These are phyloP conservation scores for Leptinotarsa defecta DNA, from an alignment of 1,140 invertebrate species.

Conservation along the genomic window DNA sequence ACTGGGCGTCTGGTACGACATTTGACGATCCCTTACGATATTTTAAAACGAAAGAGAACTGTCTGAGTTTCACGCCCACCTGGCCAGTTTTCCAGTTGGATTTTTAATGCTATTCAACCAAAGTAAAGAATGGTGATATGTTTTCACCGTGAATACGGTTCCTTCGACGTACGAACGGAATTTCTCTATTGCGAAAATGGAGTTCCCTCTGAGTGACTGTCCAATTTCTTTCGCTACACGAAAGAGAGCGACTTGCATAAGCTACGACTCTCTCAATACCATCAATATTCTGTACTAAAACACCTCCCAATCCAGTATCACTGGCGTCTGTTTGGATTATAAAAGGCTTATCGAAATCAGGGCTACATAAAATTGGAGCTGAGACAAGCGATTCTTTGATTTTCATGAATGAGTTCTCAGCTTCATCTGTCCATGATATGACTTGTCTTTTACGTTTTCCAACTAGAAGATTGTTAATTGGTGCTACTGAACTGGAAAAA, in stretches of 20 bases:
- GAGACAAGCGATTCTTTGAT: conserved; percentile 36
- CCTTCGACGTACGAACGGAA: conserved; percentile 56
- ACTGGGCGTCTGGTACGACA: conserved; percentile 52
- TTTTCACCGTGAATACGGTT: conserved; percentile 56
- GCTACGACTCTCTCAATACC: conserved; percentile 36
- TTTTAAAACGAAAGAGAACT: conserved; percentile 9
- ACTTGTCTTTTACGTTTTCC: conserved; percentile 37
- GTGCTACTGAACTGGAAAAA: conserved; percentile 49
- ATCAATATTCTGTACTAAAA: conserved; percentile 39
- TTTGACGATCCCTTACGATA: conserved; percentile 40
- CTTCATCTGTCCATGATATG: neutral
- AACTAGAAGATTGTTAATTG: conserved; percentile 52
- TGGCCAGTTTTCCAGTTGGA: conserved; percentile 40
- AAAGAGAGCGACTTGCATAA: conserved; percentile 39
- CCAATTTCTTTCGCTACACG: conserved; percentile 53
- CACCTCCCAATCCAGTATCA: conserved; percentile 38
- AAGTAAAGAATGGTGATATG: conserved; percentile 41
- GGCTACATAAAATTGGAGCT: conserved; percentile 40
- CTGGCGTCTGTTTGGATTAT: conserved; percentile 36
- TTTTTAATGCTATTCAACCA: conserved; percentile 29
- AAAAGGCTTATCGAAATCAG: conserved; percentile 41
- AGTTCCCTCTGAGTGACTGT: conserved; percentile 58
- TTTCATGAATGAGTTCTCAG: conserved; percentile 32
- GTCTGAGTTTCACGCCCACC: conserved; percentile 25
- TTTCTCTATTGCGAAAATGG: conserved; percentile 54